phyloP scores from a whole-genome alignment of 1,140 invertebrate species.

The Adoxophyes honmai region DNA sequence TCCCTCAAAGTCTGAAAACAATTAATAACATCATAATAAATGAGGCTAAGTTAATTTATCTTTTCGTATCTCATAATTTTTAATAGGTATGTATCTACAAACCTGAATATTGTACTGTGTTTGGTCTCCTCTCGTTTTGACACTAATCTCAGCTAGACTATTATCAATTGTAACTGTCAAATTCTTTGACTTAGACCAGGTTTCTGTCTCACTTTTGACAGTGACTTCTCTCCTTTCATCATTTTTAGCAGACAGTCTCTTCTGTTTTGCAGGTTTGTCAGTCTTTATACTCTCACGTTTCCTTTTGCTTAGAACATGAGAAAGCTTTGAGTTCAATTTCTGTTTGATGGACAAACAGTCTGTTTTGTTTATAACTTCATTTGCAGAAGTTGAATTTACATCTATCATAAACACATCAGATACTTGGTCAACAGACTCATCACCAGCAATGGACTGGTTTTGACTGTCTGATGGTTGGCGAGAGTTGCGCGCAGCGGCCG shows the following conservation, averaged over 20 bases:
- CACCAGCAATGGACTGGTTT: constrained; percentile 18
- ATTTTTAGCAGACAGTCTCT: constrained; percentile 35
- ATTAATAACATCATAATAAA: constrained; percentile 2
- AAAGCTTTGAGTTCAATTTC: constrained; percentile 64
- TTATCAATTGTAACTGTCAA: constrained; percentile 50
- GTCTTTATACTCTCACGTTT: constrained; percentile 53
- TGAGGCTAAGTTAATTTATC: not conserved
- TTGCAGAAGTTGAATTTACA: constrained; percentile 20
- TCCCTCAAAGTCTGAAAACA: constrained; percentile 57
- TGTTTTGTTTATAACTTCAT: constrained; percentile 60
- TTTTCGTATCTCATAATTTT: not conserved
- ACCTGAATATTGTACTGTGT: constrained; percentile 46
- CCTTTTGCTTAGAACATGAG: constrained; percentile 62
- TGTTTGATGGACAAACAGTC: constrained; percentile 67
- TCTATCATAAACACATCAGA: constrained; percentile 47
- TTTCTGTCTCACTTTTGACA: constrained; percentile 21
- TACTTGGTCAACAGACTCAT: constrained; percentile 17
- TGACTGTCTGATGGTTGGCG: constrained; percentile 23
- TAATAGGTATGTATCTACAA: constrained; percentile 23
- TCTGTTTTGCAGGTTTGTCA: constrained; percentile 58
- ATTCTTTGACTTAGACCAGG: constrained; percentile 38
- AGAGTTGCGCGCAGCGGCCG: constrained; percentile 22
- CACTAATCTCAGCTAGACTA: constrained; percentile 53
- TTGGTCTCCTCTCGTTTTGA: constrained; percentile 43
- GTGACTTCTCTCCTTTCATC: constrained; percentile 28